phyloP scores from a whole-genome alignment of 2,113 vertebrate species.

The Todiramphus chloris region DNA sequence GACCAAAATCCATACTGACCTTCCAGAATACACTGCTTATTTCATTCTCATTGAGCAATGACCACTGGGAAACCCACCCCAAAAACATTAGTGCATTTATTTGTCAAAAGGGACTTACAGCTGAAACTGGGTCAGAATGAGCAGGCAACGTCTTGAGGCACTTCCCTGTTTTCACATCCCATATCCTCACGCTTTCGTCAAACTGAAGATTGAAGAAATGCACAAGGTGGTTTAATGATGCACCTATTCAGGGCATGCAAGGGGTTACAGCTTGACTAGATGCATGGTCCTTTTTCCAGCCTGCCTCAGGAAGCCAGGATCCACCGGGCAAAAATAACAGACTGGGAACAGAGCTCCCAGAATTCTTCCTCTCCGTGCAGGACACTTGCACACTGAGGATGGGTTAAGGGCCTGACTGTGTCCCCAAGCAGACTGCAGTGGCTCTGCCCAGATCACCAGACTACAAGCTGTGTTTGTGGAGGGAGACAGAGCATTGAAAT shows the following conservation, averaged over 20 bases:
- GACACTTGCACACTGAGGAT: background rate
- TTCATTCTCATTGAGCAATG: background rate
- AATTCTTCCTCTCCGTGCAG: background rate
- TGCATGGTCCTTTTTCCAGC: background rate
- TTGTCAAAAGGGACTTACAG: slow-evolving; percentile 78
- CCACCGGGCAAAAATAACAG: background rate
- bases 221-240: background rate
- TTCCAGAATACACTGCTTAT: background rate
- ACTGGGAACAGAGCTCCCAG: background rate
- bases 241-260: background rate
- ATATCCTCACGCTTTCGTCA: slow-evolving; percentile 96
- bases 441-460: background rate
- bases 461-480: background rate
- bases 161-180: slow-evolving; percentile 98
- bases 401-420: background rate
- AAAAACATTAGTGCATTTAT: background rate
- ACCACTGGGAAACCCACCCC: background rate
- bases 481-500: background rate
- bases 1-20: background rate
- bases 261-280: background rate
- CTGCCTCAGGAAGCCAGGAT: background rate
- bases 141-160: slow-evolving; percentile 98
- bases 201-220: slow-evolving; percentile 76
- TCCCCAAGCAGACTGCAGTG: background rate
- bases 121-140: slow-evolving; percentile 96